Base-by-base conservation (phyloP, 2,113 vertebrate species). In the Podarcis raffonei region DNA sequence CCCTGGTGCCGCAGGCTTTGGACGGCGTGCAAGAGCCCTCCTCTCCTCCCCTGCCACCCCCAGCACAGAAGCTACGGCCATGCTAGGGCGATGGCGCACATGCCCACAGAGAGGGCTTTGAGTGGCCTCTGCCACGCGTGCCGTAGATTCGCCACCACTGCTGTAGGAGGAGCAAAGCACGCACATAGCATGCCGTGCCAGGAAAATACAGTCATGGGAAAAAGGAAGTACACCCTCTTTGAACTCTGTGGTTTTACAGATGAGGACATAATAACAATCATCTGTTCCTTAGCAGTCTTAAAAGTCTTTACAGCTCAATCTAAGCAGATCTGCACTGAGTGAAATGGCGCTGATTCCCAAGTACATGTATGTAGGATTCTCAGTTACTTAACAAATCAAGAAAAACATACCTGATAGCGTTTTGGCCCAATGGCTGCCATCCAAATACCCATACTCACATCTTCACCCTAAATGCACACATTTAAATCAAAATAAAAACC, bases 381-480 rank as follows among this genome's bases (percentile, higher is more conserved):
- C 30, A 77, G 37, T 42, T 75, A 75, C 27, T 80, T 62, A 25
- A 5, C 9, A 81, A 18, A 8, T 9, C n/a, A 62, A 78, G 83
- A 74, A 15, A 30, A 32, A 91, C 90, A 90, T 39, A 98, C 98
- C 98, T 99, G 99, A 87, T 98, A 98, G 74, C 98, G 97, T 86
- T 95, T 97, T 27, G 99, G 98, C 87, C 98, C 98, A 65, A 99
- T 97, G 71, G 99, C 99, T 87, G 99, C 98, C 99, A 99, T 99
- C 99, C 99, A 99, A 86, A 99, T 99, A 86, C 99, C 99, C 99
- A 99, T 99, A 95, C 99, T 99, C 62, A 99, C 99, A 87, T 99
- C 99, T 96, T 99, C 99, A 87, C 99, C 99, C 99, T 99, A 89
- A 16, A 87, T 3, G 53, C 71, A 78, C 2, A 13, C 84, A 11